Evolutionary conservation across 2,888 invertebrate species (phyloP).

Genomic region (Cephus pulcher): DNA sequence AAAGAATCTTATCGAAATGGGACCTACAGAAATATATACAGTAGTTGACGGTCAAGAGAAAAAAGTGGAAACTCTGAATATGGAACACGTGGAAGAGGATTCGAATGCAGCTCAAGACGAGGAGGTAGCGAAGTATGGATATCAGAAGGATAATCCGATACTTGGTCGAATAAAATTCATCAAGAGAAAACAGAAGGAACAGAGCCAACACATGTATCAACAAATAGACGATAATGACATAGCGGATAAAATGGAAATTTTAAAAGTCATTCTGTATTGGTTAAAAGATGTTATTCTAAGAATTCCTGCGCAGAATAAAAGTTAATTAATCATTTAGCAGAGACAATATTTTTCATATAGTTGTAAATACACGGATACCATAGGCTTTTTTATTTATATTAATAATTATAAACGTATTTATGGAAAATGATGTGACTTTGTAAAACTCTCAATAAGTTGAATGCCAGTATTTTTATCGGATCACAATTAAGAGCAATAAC

Average conservation of each 20-base stretch:
- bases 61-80: background rate
- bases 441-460: background rate
- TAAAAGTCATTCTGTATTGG: constrained; percentile 28
- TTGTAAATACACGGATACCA: constrained; percentile 6
- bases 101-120: background rate
- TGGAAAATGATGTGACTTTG: background rate
- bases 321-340: constrained; percentile 13
- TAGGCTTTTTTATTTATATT: background rate
- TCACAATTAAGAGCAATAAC: background rate
- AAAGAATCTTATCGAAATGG: constrained; percentile 24
- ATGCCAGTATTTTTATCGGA: background rate
- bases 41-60: constrained; percentile 1
- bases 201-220: constrained; percentile 30
- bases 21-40: background rate
- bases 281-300: constrained; percentile 27
- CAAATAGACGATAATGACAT: constrained; percentile 21
- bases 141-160: constrained; percentile 31
- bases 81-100: background rate
- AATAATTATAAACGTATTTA: background rate
- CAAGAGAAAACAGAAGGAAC: constrained; percentile 16
- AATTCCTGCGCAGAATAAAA: constrained; percentile 1
- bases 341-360: constrained; percentile 14
- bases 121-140: constrained; percentile 22
- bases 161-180: constrained; percentile 24
- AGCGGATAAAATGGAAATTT: constrained; percentile 22